Evolutionary conservation across 1,140 invertebrate genomes (phyloP).

Genomic region (Cephus cinctus): DNA sequence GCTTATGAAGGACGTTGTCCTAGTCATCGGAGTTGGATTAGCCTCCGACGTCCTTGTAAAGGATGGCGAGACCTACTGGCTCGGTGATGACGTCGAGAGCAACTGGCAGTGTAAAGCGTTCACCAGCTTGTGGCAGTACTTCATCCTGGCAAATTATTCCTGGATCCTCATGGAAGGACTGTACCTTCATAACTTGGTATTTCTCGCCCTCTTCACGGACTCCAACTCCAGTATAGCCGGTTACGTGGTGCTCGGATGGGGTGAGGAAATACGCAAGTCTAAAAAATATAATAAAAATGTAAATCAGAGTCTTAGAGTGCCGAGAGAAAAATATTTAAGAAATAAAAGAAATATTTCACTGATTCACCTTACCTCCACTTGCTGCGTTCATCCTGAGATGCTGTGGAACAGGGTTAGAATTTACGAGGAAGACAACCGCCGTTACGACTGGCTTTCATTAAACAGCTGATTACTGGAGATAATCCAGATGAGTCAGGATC

Average conservation of each 20-base stretch:
- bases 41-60: slow-evolving; percentile 46
- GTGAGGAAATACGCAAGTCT: too few species aligned
- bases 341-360: too few species aligned
- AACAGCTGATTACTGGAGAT: too few species aligned
- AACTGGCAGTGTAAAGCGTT: slow-evolving; percentile 73
- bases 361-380: too few species aligned
- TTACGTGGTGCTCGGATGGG: slow-evolving; percentile 74
- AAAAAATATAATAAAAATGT: too few species aligned
- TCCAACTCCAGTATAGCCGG: slow-evolving; percentile 63
- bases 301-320: too few species aligned
- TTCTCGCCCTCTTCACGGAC: slow-evolving; percentile 72
- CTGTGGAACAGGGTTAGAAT: too few species aligned
- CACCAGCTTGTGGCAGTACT: slow-evolving; percentile 69
- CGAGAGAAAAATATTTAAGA: too few species aligned
- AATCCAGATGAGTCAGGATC: too few species aligned
- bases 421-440: too few species aligned
- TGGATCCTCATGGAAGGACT: slow-evolving; percentile 84
- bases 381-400: too few species aligned
- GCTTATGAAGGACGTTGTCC: slow-evolving; percentile 61
- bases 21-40: slow-evolving; percentile 61
- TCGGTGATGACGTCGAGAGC: slow-evolving; percentile 45
- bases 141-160: slow-evolving; percentile 74
- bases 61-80: slow-evolving; percentile 43
- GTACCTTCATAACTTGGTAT: slow-evolving; percentile 78
- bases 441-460: too few species aligned